phyloP scores from a whole-genome alignment of 2,888 invertebrate genomes.

The Noctua comes region DNA sequence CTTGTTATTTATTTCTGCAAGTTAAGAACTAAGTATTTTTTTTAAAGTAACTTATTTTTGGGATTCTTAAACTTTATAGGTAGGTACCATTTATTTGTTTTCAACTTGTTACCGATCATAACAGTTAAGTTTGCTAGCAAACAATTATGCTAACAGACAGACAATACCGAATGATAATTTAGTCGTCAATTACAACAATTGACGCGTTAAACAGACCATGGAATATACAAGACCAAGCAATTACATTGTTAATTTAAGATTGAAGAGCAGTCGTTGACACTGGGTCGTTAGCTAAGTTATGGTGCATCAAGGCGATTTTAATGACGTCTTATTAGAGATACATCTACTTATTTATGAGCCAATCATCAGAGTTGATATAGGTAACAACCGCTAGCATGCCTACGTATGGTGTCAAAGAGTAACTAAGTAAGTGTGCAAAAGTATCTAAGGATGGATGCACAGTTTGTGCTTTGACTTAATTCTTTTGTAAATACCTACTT shows the following conservation, averaged over 20 bases:
- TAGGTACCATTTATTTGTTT: neutral
- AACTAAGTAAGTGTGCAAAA: too few relatives aligned
- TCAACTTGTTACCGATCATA: neutral
- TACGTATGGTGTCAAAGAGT: too few relatives aligned
- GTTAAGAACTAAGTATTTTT: neutral
- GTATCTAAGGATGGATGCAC: too few relatives aligned
- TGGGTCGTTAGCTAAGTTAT: neutral
- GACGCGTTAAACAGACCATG: constrained; percentile 6
- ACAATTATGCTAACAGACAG: constrained; percentile 2
- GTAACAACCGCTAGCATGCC: neutral
- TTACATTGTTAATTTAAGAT: constrained; percentile 33
- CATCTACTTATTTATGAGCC: neutral
- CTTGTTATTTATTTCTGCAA: neutral
- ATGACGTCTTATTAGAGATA: neutral
- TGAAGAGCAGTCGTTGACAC: constrained; percentile 6
- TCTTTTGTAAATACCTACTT: neutral
- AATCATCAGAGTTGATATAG: neutral
- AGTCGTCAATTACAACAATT: constrained; percentile 23
- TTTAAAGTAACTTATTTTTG: neutral
- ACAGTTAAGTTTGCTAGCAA: neutral
- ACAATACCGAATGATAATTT: constrained; percentile 25
- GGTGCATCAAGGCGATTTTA: neutral
- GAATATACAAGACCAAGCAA: constrained; percentile 20
- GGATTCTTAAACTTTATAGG: too few relatives aligned
- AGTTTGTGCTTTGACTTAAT: neutral